Conservation (phyloP, 2,797 vertebrate genomes). For the Lutjanus campechanus region DNA sequence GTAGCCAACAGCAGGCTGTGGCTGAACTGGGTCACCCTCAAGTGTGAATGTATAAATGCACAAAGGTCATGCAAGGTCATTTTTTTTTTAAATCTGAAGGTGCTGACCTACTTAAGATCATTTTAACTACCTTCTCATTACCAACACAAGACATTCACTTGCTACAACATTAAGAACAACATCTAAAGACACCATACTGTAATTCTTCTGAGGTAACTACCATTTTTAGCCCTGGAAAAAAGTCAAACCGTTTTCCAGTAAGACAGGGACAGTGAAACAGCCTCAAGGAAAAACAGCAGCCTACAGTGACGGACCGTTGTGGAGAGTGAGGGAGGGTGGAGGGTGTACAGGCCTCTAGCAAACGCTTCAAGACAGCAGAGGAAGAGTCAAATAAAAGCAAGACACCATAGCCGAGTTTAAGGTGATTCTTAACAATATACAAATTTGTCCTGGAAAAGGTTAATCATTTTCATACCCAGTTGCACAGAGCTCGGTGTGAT, state of each 20-base stretch:
- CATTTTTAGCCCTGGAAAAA: constrained; percentile 31
- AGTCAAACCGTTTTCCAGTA: constrained; percentile 8
- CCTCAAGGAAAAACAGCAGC: constrained; percentile 31
- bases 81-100: background rate
- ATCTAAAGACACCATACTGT: constrained; percentile 13
- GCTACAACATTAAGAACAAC: background rate
- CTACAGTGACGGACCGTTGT: constrained; percentile 2
- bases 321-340: background rate
- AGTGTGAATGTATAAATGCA: background rate
- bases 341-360: background rate
- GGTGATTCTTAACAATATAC: background rate
- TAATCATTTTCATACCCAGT: background rate
- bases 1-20: constrained; percentile 1
- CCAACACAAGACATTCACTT: background rate
- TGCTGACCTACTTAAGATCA: background rate
- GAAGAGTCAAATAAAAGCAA: constrained; percentile 5
- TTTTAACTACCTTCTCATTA: constrained; percentile 9
- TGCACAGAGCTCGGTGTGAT: background rate
- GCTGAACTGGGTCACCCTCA: background rate
- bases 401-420: background rate
- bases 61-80: background rate
- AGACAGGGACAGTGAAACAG: constrained; percentile 17
- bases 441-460: background rate
- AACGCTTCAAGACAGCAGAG: constrained; percentile 5
- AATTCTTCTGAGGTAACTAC: constrained; percentile 12